Base-by-base conservation (phyloP, 2,113 vertebrate genomes). In the Ascaphus truei region DNA sequence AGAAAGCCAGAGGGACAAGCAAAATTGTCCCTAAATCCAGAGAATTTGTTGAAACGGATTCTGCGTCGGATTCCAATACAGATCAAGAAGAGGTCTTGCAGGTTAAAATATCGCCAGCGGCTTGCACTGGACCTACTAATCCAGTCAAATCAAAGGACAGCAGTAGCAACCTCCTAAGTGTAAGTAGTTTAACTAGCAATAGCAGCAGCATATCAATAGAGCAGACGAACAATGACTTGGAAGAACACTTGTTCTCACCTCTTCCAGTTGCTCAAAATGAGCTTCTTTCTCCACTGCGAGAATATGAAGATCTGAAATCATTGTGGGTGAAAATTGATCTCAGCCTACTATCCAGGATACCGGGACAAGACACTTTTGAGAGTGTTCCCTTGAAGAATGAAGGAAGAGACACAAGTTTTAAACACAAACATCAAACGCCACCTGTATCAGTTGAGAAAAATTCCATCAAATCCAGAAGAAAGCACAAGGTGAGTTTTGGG, bases 31-130 rank as follows among this genome's bases (percentile, higher is more conserved):
- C 96, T 2, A 99, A 99, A 75, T 98, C 96, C 12, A 85, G 93
- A 66, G 96, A 99, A 82, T 99, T 99, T 80, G 93, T 98, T 22
- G 96, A 99, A 79, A 98, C 95, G 0, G 95, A 98, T 83, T 97
- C 96, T 0, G 96, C 95, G 20, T 98, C 96, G 0, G 95, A 99
- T 71, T 98, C 93, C 15, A 97, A 92, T 51, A 97, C 96, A 0
- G 96, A 98, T 55, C 83, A 94, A 4, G 96, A 99, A 73, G 94
- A 97, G 73, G 78, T 76, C 66, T 36, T 88, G 31, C 87, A 92
- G 62, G 81, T 87, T 3, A 98, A 96, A 83, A 79, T 77, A 7
- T 16, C 90, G 72, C 90, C 90, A 33, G 79, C 87, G 45, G 79
- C 85, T 47, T 91, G 83, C 71, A 47, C 81, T 12, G 79, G 81